These are phyloP conservation scores for Elegia similella DNA, from an alignment of 2,888 invertebrate species.

Conservation along the genomic window DNA sequence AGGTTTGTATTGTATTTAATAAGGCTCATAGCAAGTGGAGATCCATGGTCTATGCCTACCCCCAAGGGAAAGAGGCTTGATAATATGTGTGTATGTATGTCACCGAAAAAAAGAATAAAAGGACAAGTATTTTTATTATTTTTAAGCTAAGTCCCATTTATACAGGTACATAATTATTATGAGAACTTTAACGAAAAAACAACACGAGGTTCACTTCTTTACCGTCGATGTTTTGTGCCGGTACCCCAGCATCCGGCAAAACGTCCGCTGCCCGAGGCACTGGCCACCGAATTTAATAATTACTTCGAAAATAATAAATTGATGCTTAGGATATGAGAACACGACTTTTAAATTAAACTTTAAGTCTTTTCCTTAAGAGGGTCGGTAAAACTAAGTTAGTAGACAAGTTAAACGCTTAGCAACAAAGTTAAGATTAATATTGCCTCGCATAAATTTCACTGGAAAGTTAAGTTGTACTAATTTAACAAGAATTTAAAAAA, in stretches of 20 bases:
- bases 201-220: not conserved
- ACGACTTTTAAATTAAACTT: slow-evolving; percentile 3
- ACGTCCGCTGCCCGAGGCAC: slow-evolving; percentile 40
- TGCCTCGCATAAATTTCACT: not conserved
- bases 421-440: not conserved
- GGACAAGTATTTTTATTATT: too few species aligned
- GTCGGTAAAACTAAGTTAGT: not conserved
- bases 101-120: too few species aligned
- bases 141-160: too few species aligned
- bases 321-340: slow-evolving; percentile 3
- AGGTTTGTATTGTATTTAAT: too few species aligned
- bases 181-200: too few species aligned
- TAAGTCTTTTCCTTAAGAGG: not conserved
- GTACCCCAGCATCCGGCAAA: slow-evolving; percentile 42
- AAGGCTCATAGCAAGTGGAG: too few species aligned
- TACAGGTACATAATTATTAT: too few species aligned
- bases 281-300: slow-evolving; percentile 16
- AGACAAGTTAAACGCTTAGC: not conserved
- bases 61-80: too few species aligned
- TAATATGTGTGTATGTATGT: too few species aligned
- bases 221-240: slow-evolving; percentile 10
- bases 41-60: too few species aligned
- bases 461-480: not conserved
- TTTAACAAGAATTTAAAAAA: too few species aligned
- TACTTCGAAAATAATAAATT: slow-evolving; percentile 13